A percentile compares a stretch with the other conserved stretches of the same genome.
Conservation (phyloP, 2,113 vertebrate genomes). For the Rhegmatorhina hoffmannsi region DNA sequence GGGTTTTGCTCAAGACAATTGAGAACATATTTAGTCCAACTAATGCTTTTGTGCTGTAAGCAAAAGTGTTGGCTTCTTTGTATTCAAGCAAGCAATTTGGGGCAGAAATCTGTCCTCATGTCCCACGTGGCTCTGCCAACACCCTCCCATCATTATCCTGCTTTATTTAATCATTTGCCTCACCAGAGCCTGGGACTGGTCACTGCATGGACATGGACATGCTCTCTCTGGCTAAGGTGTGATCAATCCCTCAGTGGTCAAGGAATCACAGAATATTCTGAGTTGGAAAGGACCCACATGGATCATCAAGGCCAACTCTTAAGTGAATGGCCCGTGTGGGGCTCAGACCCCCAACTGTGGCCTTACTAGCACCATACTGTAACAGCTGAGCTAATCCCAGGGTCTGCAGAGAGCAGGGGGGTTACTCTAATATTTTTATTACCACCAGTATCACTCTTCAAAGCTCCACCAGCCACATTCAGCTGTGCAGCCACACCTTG, state of each 20-base stretch:
- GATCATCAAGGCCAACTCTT: background rate
- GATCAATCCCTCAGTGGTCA: background rate
- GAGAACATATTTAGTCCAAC: background rate
- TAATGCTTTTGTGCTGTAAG: background rate
- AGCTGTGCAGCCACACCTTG: constrained; percentile 30
- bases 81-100: background rate
- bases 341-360: background rate
- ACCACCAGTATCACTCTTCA: background rate
- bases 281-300: background rate
- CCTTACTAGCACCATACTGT: background rate
- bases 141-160: background rate
- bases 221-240: background rate
- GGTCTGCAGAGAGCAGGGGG: background rate
- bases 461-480: background rate
- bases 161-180: background rate
- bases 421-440: background rate
- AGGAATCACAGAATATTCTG: background rate
- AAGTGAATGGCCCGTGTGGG: background rate
- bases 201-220: background rate
- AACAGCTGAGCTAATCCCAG: background rate
- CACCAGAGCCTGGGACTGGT: background rate
- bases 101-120: background rate
- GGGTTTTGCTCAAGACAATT: background rate
- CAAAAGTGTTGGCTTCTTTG: background rate
- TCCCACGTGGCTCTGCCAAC: background rate